Base-by-base conservation (phyloP, 2,113 vertebrate genomes). In the Grammomys dolichurus region DNA sequence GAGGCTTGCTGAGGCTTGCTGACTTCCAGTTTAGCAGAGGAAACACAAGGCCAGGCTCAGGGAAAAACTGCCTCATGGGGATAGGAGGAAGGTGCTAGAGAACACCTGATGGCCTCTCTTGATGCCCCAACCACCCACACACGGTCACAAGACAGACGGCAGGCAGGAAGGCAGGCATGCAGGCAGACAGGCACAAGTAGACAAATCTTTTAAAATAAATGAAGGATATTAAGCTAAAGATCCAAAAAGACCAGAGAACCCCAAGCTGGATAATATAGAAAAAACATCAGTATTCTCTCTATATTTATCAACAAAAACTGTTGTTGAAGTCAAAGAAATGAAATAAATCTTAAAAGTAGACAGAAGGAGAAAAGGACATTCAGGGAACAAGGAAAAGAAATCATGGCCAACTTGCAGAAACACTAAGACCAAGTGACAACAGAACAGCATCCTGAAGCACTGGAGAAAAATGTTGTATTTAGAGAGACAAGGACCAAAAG, bases 271-370 rank as follows among this genome's bases (percentile, higher is more conserved):
- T 46, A 77, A 73, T 11, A 93, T 5, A 91, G 36, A 75, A 80
- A 56, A 93, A 54, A 77, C 24, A 86, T 40, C n/a, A 26, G 58
- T 85, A 85, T 65, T 85, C 13, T 67, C 65, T 67, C 65, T 67
- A 67, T 33, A 67, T 67, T 67, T 31, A 33, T 13, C 28, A 67
- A 28, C 11, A 80, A 86, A 72, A 87, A 69, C 24, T 69, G 76
- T 24, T 76, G 33, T 22, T 89, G 31, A 77, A 84, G 86, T 77
- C 7, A 77, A 91, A 95, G 43, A 26, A 5, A 33, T 58, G 11
- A 31, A 88, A 12, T 72, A 96, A 92, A 88, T 24, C 69, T 58
- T 72, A n/a, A 88, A 70, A 65, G 54, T 17, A 67, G 70, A 70
- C 28, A 69, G n/a, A 10, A 14, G n/a, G 19, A 28, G 4, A 46